Base-by-base conservation (phyloP, 2,797 vertebrate species). In the Lacerta agilis region DNA sequence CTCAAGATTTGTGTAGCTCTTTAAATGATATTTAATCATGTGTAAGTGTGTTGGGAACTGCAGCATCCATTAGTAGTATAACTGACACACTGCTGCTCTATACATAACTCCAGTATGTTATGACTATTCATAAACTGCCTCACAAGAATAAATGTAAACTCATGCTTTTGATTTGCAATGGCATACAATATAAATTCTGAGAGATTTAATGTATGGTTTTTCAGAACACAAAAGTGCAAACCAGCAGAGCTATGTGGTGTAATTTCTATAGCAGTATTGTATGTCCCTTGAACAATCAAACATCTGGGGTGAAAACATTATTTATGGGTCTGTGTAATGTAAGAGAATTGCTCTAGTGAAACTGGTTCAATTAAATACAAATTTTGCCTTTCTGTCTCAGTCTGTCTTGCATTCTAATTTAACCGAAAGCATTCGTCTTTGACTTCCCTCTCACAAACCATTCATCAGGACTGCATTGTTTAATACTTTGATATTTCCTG, bases 1-100 rank as follows among this genome's bases (percentile, higher is more conserved):
- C 5, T 80, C 67, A 80, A 49, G 8, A 27, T n/a, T 79, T 79
- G 9, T 43, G 29, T 7, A 17, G 11, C 23, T 79, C 8, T 78
- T 58, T 78, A 81, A 78, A 8, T 76, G 72, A n/a, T 82, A 76
- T 15, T 79, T 88, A 79, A 82, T 85, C 83, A 82, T 89, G 88
- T 85, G 29, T 67, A 88, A 71, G 7, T 82, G 66, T 66, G 33
- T 85, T 69, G n/a, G 58, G 78, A 67, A 85, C 18, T n/a, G 58
- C 61, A 89, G 58, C 55, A 33, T 69, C 61, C 67, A 23, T 38
- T 85, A 69, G 69, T 73, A 71, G 58, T 64, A 75, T 13, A 55
- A 76, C 20, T 76, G 83, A 73, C 58, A 76, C 41, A n/a, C 49
- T 81, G 41, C 71, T 67, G 9, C 36, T 73, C 27, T 76, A 29